Conservation (phyloP, 1,140 invertebrate species). For the Penaeus vannamei region DNA sequence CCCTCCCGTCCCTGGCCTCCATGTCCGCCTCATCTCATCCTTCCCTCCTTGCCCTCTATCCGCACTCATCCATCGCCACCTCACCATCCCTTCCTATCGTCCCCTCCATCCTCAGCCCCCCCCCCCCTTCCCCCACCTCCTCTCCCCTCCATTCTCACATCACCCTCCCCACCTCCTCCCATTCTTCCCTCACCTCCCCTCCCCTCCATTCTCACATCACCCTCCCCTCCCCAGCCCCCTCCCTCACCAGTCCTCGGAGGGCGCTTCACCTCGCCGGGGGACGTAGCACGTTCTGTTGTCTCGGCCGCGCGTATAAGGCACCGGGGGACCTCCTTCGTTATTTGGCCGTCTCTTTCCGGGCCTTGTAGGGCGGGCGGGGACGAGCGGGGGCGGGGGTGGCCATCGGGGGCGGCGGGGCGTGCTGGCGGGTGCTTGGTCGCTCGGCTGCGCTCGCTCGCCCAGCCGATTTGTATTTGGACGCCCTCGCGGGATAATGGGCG, state of each 20-base stretch:
- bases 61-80: background rate
- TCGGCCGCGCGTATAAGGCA: background rate
- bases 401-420: too few species aligned
- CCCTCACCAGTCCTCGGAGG: background rate
- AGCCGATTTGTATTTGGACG: too few species aligned
- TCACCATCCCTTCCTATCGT: background rate
- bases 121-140: background rate
- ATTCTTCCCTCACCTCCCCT: background rate
- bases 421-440: too few species aligned
- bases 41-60: background rate
- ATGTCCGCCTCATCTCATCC: background rate
- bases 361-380: background rate
- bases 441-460: too few species aligned
- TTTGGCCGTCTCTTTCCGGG: background rate
- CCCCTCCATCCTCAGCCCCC: background rate
- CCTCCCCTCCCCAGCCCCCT: background rate
- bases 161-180: background rate
- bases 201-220: background rate
- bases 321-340: background rate
- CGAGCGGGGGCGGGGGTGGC: background rate
- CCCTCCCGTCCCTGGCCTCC: background rate
- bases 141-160: background rate
- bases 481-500: too few species aligned
- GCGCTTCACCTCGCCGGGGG: too few species aligned
- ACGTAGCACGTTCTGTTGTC: conserved; percentile 14